A percentile compares a stretch with the other conserved stretches of the same genome.
Conservation (phyloP, 2,113 vertebrate species). For the Eolophus roseicapilla region DNA sequence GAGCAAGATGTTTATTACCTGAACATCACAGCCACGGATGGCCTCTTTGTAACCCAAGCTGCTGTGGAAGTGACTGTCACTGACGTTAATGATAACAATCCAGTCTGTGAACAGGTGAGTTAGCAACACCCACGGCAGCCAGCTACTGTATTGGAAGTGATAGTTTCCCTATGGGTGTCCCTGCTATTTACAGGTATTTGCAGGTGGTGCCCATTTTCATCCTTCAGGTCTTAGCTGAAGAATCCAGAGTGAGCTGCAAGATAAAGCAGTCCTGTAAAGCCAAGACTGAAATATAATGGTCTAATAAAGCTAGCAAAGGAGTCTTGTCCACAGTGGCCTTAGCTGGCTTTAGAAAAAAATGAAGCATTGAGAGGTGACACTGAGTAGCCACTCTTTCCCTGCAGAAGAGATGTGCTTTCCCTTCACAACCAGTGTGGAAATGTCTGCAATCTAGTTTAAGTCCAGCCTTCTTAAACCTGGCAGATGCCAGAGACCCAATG, state of each 20-base stretch:
- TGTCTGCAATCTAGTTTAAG: neutral
- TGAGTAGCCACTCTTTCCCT: neutral
- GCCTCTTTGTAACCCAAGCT: conserved; percentile 90
- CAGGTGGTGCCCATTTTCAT: neutral
- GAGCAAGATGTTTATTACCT: conserved; percentile 87
- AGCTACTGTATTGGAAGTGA: rapidly evolving
- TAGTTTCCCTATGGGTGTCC: neutral
- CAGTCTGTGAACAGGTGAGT: conserved; percentile 90
- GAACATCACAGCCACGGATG: conserved; percentile 93
- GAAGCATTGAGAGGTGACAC: rapidly evolving
- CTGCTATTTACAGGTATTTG: neutral
- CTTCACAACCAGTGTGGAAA: neutral
- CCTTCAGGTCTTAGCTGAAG: neutral
- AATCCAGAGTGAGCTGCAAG: neutral
- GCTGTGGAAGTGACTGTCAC: conserved; percentile 87
- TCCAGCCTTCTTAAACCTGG: neutral
- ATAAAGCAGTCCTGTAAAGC: neutral
- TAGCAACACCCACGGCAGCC: rapidly evolving
- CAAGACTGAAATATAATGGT: neutral
- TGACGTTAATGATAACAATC: conserved; percentile 94
- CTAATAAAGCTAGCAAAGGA: neutral
- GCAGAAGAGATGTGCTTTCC: neutral
- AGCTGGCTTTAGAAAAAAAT: neutral
- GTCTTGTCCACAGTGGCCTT: neutral
- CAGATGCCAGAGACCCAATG: neutral